Evolutionary conservation across 92 coral and sea anemone genomes (phyloP).

Genomic region (Palythoa heliodiscus): DNA sequence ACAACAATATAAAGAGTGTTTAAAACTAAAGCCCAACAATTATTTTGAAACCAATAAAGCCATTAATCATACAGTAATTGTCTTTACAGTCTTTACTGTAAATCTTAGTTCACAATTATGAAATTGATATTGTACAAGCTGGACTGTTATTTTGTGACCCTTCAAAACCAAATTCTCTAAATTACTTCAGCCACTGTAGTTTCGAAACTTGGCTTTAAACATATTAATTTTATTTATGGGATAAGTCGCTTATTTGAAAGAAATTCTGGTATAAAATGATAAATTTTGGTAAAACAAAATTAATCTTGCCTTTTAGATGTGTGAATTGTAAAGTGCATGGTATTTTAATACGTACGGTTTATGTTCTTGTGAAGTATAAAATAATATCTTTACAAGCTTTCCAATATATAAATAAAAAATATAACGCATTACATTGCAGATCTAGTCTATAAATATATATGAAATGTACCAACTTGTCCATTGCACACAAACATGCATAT

Average conservation of each 20-base stretch:
- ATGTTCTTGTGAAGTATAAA: no score
- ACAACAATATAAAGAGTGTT: background rate
- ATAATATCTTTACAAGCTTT: no score
- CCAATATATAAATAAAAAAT: no score
- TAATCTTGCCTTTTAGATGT: no score
- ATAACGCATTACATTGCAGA: background rate
- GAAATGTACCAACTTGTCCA: background rate
- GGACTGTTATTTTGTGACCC: background rate
- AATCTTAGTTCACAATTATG: background rate
- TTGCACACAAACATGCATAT: background rate
- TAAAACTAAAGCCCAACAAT: background rate
- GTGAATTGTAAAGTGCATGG: no score
- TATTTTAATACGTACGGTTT: no score
- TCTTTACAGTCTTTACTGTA: background rate
- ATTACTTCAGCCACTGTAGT: background rate
- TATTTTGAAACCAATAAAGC: background rate
- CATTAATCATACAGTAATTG: background rate
- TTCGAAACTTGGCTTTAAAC: no score
- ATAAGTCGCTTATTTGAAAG: no score
- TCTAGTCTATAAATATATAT: background rate
- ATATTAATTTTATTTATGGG: no score
- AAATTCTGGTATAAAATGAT: no score
- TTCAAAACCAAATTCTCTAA: background rate
- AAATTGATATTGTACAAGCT: background rate
- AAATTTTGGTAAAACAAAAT: no score